Base-by-base conservation (phyloP, 2,113 vertebrate genomes). In the Chaetodon auriga region DNA sequence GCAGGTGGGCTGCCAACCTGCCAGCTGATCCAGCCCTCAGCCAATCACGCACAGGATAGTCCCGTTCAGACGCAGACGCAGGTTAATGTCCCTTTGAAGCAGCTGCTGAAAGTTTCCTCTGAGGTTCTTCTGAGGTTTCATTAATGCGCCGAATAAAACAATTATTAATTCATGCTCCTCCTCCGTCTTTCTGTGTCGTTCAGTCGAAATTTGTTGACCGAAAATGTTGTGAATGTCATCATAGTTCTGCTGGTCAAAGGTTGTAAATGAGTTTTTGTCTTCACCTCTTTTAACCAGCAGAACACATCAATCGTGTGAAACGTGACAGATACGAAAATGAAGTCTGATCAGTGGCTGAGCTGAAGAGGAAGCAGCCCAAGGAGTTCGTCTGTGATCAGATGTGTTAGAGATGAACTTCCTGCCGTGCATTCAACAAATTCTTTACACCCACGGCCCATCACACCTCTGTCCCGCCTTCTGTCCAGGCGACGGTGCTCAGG, bases 31-130 rank as follows among this genome's bases (percentile, higher is more conserved):
- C 57, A 1, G 19, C n/a, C 23, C 21, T 2, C 62, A 36, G 80
- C 60, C 74, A 65, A 36, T 79, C 76, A 23, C 57, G 25, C n/a
- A 46, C 43, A 4, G 46, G 10, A 66, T 81, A 58, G 78, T 87
- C 65, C 62, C 9, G 36, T 55, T 75, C 70, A 70, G 68, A 19
- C 0, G 4, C 65, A 68, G 57, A 60, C 0, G 4, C 65, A 68
- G 57, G 55, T 83, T 85, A 76, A 36, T 15, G 0, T 38, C 5
- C 51, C 19, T 77, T 73, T 75, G 57, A 77, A 78, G 81, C 69
- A 0, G 1, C 38, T 14, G n/a, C 41, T 19, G 36, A 45, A 68
- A 69, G 43, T 54, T 68, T 74, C 21, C n/a, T 16, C 38, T 0
- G 23, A 51, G 30, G 43, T 51, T 78, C 9, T 82, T 21, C n/a